Conservation (phyloP, 53 echinoderm and acorn worm species). For the Pentamera pediparva region DNA sequence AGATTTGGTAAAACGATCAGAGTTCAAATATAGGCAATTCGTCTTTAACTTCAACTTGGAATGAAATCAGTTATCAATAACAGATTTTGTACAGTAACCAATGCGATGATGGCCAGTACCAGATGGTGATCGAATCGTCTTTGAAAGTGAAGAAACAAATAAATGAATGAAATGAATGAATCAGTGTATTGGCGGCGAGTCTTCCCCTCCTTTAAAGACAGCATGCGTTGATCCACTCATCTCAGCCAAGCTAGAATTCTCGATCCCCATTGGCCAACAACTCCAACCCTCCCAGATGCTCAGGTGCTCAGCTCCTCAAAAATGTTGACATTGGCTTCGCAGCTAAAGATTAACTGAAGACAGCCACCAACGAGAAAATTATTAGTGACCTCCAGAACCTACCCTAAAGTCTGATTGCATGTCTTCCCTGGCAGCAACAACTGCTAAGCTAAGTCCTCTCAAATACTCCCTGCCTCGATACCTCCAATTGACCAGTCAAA, state of each 20-base stretch:
- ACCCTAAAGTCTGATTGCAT: neutral
- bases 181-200: too few species aligned
- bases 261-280: neutral
- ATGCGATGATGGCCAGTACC: too few species aligned
- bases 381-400: neutral
- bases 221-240: neutral
- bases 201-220: too few species aligned
- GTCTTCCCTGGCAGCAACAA: neutral
- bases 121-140: too few species aligned
- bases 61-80: too few species aligned
- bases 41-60: too few species aligned
- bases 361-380: neutral
- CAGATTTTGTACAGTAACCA: too few species aligned
- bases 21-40: too few species aligned
- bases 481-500: neutral
- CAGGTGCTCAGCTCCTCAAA: neutral
- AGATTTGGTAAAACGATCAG: too few species aligned
- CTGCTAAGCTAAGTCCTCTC: neutral
- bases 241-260: constrained; percentile 1
- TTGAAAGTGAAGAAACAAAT: too few species aligned
- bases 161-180: too few species aligned
- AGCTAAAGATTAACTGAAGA: neutral
- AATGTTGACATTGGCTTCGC: neutral
- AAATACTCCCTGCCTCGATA: neutral
- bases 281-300: neutral